Evolutionary conservation across 2,113 vertebrate species (phyloP).

Genomic region (Apistogramma diplotaenia): DNA sequence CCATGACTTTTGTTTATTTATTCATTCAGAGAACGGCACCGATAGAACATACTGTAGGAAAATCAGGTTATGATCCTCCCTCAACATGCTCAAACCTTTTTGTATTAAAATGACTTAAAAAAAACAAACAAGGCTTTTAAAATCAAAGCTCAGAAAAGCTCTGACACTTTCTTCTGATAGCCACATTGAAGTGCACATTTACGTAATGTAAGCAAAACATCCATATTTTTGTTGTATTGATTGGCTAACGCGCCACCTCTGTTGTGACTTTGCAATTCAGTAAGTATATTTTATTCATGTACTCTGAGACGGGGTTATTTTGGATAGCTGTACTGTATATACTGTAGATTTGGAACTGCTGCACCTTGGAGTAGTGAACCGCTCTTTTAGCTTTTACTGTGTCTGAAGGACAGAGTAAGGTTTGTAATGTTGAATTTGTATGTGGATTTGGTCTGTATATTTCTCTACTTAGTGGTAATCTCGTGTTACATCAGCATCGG

Average conservation of each 20-base stretch:
- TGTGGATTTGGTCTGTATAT: constrained; percentile 71
- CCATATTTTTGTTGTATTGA: constrained; percentile 55
- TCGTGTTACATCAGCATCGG: constrained; percentile 64
- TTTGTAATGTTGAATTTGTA: constrained; percentile 74
- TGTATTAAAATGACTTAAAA: constrained; percentile 24
- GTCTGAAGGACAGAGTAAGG: constrained; percentile 48
- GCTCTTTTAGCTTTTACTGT: constrained; percentile 65
- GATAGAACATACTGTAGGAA: constrained; percentile 12
- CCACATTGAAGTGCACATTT: constrained; percentile 20
- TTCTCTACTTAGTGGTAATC: constrained; percentile 66
- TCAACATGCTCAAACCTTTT: constrained; percentile 37
- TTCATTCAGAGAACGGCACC: constrained; percentile 26
- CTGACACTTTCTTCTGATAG: background rate
- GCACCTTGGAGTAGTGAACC: constrained; percentile 69
- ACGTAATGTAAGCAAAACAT: constrained; percentile 27
- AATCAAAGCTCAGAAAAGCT: constrained; percentile 10
- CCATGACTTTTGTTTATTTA: constrained; percentile 28
- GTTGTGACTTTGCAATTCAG: constrained; percentile 60
- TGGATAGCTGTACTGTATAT: constrained; percentile 74
- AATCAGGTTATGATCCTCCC: constrained; percentile 22
- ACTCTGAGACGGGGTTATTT: constrained; percentile 68
- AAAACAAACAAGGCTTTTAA: constrained; percentile 15
- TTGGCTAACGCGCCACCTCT: constrained; percentile 28
- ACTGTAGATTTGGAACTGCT: constrained; percentile 72
- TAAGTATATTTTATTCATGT: constrained; percentile 55